Percentiles rank a stretch among this genome's conserved stretches.
Evolutionary conservation across 2,113 vertebrate species (phyloP).

Genomic region (Leucoraja erinaceus): DNA sequence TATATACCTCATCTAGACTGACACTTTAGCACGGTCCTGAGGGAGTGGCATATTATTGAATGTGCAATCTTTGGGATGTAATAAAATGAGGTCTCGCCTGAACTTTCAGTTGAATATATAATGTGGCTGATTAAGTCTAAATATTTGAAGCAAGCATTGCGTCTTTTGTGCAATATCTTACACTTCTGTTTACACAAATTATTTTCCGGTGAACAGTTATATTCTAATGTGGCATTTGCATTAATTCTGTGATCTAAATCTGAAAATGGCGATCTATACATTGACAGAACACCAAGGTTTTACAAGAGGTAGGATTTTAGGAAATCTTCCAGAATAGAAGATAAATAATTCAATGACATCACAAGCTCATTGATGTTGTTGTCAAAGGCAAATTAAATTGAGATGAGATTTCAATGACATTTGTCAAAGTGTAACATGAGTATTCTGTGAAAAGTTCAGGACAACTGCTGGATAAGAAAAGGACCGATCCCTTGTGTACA

Average conservation of each 20-base stretch:
- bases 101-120: neutral
- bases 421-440: conserved; percentile 37
- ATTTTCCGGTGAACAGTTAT: neutral
- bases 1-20: neutral
- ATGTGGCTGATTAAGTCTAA: neutral
- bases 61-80: neutral
- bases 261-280: neutral
- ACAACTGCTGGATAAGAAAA: conserved; percentile 34
- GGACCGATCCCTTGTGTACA: conserved; percentile 28
- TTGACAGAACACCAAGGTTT: neutral
- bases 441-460: conserved; percentile 36
- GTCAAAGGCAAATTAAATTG: conserved; percentile 26
- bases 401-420: conserved; percentile 36
- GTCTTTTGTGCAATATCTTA: neutral
- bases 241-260: neutral
- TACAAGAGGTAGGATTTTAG: neutral
- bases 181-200: neutral
- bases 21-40: neutral
- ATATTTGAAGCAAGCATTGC: neutral
- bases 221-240: neutral
- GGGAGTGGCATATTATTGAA: neutral
- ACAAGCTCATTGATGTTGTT: conserved; percentile 17
- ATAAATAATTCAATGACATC: neutral
- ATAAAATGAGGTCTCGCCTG: neutral
- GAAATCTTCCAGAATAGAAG: neutral